phyloP scores from a whole-genome alignment of 92 coral and sea anemone genomes.

The Isaurus tuberculatus region DNA sequence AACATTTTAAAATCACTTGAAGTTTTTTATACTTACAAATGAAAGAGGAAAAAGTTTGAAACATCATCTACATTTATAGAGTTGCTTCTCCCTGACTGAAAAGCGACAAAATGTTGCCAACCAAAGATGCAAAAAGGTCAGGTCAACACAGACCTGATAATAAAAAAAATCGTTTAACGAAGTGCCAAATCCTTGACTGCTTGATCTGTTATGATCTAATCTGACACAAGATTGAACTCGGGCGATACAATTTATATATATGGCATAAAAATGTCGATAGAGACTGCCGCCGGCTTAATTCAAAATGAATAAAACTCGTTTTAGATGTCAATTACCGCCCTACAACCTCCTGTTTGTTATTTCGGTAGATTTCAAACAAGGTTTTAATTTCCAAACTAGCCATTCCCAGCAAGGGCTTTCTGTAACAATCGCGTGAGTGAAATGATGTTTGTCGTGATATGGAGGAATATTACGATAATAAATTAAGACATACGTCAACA shows the following conservation, averaged over 20 bases:
- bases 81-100: not conserved
- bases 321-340: slow-evolving; percentile 2
- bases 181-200: not conserved
- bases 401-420: not conserved
- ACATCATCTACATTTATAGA: not conserved
- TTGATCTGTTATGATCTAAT: not conserved
- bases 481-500: not conserved
- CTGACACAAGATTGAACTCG: not conserved
- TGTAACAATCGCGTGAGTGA: not conserved
- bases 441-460: slow-evolving; percentile 10
- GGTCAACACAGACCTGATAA: not conserved
- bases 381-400: not conserved
- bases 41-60: not conserved
- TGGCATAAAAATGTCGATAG: not conserved
- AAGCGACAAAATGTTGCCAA: not conserved
- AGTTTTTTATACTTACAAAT: not conserved
- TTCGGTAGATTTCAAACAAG: slow-evolving; percentile 26
- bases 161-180: not conserved
- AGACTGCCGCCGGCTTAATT: slow-evolving; percentile 20
- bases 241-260: not conserved
- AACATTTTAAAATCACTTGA: not conserved
- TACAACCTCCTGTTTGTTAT: not conserved
- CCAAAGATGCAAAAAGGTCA: not conserved
- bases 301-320: not conserved
- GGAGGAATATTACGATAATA: not conserved